Evolutionary conservation across 2,888 invertebrate genomes (phyloP), one percentile per base, ranked within the genome.

Genomic region (Drosophila conformis): DNA sequence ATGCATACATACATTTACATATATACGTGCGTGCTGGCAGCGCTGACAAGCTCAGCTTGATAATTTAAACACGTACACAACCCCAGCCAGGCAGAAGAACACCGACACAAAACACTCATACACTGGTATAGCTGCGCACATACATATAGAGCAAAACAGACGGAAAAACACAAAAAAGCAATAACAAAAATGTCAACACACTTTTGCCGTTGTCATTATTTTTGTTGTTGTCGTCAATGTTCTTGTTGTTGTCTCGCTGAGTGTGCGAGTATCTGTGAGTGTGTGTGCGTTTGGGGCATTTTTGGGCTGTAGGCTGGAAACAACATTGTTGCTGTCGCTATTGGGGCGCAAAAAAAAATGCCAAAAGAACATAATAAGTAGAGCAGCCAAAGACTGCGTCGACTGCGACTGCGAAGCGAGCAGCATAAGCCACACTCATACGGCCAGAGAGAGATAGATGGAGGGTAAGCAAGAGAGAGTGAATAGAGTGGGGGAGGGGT

Each of bases 111-210:
- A 36, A 49, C 57, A 49, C 64, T 48, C 56, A 57, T 42, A 51
- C 49, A 31, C 48, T 57, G 31, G 18, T 29, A 46, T 63, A 48
- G 48, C 18, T 29, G 60, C 36, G 57, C 48, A 56, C 38, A 65
- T 57, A 71, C 66, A 79, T 89, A 89, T 89, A 69, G 80, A 89
- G 86, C 78, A 85, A 87, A 86, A 85, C 90, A 89, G 90, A 85
- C 76, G 73, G 73, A 57, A 76, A 79, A 82, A 81, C 71, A 71
- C 69, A 69, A 75, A 67, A 70, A 77, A 73, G 63, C 46, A 68
- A 58, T 53, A 73, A 69, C 57, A 77, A 82, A 83, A 88, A 88
- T 90, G 87, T 87, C 87, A 87, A 87, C 89, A 87, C 89, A 86
- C 78, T 84, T 86, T 78, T 82, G 74, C 66, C 73, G 49, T 59